A percentile compares a stretch with the other conserved stretches of the same genome.
phyloP scores from a whole-genome alignment of 2,113 vertebrate species.

The Podocnemis expansa region DNA sequence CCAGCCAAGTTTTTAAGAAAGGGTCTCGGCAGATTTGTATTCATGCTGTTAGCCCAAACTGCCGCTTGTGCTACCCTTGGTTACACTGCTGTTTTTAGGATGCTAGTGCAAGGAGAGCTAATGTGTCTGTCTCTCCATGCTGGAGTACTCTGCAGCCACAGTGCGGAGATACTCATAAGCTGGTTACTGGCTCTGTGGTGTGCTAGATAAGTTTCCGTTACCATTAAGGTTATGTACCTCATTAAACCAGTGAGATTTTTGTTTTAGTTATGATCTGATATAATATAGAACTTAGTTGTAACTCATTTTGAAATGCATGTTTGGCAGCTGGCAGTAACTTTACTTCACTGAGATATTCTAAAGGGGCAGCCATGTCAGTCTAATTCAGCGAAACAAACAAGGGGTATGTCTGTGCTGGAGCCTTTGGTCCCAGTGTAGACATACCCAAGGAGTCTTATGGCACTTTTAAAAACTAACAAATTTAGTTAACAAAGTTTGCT shows the following conservation, averaged over 20 bases:
- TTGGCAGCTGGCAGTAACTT: not conserved
- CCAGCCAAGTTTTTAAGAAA: not conserved
- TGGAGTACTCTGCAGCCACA: not conserved
- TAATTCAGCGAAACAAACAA: too few species aligned
- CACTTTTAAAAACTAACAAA: too few species aligned
- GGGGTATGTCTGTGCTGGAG: too few species aligned
- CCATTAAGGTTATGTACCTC: not conserved
- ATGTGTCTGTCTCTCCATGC: not conserved
- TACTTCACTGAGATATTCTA: not conserved
- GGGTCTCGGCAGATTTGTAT: not conserved
- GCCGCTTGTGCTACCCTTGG: not conserved
- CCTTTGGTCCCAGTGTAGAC: too few species aligned
- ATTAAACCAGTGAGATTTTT: not conserved
- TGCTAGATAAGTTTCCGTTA: not conserved
- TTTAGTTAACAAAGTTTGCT: too few species aligned
- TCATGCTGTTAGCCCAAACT: not conserved
- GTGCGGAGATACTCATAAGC: not conserved
- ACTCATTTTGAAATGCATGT: not conserved
- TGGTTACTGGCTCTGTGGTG: not conserved
- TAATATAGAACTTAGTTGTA: not conserved
- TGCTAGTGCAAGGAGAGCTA: not conserved
- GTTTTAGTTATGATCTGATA: not conserved
- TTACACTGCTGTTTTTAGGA: not conserved
- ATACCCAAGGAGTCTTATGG: too few species aligned
- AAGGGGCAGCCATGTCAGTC: too few species aligned